A percentile compares a stretch with the other conserved stretches of the same genome.
phyloP scores from a whole-genome alignment of 2,113 vertebrate genomes.

The Prochilodus magdalenae region DNA sequence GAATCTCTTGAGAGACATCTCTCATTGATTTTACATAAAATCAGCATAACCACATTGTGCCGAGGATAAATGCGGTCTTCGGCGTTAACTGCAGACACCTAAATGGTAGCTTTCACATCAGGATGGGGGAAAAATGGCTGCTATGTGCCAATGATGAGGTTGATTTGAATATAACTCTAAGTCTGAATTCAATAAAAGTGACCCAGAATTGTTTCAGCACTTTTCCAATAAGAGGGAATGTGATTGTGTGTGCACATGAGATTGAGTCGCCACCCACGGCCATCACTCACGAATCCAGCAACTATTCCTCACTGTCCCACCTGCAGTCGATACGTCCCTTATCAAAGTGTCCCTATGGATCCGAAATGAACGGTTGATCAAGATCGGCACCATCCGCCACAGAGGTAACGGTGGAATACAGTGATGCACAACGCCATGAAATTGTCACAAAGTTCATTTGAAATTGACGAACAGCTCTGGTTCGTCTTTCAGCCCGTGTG shows the following conservation, averaged over 20 bases:
- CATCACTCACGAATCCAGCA: conserved; percentile 33
- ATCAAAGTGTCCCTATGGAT: conserved; percentile 39
- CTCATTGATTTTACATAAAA: conserved; percentile 22
- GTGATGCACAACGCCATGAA: not conserved
- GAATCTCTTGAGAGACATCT: conserved; percentile 4
- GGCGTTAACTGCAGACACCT: conserved; percentile 19
- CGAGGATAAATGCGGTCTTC: conserved; percentile 1
- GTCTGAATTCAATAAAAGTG: conserved; percentile 53
- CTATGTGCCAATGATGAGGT: conserved; percentile 25
- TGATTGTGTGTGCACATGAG: conserved; percentile 46
- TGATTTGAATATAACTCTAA: conserved; percentile 52
- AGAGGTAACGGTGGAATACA: conserved; percentile 10
- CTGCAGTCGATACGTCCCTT: conserved; percentile 37
- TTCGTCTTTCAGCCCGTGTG: not conserved
- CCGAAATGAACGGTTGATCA: conserved; percentile 24
- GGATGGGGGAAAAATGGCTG: not conserved
- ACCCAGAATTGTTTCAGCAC: conserved; percentile 43
- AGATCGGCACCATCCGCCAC: not conserved
- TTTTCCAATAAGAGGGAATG: conserved; percentile 54
- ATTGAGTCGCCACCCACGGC: conserved; percentile 23
- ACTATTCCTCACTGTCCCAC: conserved; percentile 48
- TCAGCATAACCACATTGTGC: conserved; percentile 14
- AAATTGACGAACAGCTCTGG: not conserved
- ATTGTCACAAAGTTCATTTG: conserved; percentile 13
- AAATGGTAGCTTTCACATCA: conserved; percentile 2